Evolutionary conservation across 2,888 invertebrate genomes (phyloP).

Genomic region (Drosophila anceps): DNA sequence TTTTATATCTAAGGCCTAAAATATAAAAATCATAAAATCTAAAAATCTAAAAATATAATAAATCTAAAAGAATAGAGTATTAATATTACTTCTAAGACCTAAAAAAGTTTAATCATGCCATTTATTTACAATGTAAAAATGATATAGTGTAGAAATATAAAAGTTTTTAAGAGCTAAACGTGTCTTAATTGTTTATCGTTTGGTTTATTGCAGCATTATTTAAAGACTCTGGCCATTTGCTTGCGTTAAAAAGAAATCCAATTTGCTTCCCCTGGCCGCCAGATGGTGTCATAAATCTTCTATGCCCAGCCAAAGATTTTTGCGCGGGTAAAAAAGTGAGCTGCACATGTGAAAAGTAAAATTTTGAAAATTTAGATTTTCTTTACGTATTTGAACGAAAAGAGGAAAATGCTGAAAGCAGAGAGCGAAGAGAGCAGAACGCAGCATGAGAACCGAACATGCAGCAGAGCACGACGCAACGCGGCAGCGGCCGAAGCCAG

Average conservation of each 20-base stretch:
- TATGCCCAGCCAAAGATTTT: conserved; percentile 39
- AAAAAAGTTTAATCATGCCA: background rate
- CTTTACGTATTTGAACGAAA: background rate
- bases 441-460: conserved; percentile 34
- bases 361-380: conserved; percentile 28
- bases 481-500: conserved; percentile 42
- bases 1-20: too few relatives aligned
- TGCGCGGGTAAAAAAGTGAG: conserved; percentile 60
- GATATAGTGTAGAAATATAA: background rate
- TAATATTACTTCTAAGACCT: background rate
- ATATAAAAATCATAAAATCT: too few relatives aligned
- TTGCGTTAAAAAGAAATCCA: background rate
- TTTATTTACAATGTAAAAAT: conserved; percentile 2
- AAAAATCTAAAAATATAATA: too few relatives aligned
- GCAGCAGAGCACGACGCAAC: conserved; percentile 45
- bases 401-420: conserved; percentile 41
- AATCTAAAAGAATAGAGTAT: background rate
- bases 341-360: conserved; percentile 41
- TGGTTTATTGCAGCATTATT: conserved; percentile 12
- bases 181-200: conserved; percentile 11
- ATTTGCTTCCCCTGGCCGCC: conserved; percentile 3
- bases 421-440: conserved; percentile 23
- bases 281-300: conserved; percentile 59
- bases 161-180: conserved; percentile 3
- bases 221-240: background rate